Evolutionary conservation across 2,888 invertebrate genomes (phyloP).

Genomic region (Lithodes maja): DNA sequence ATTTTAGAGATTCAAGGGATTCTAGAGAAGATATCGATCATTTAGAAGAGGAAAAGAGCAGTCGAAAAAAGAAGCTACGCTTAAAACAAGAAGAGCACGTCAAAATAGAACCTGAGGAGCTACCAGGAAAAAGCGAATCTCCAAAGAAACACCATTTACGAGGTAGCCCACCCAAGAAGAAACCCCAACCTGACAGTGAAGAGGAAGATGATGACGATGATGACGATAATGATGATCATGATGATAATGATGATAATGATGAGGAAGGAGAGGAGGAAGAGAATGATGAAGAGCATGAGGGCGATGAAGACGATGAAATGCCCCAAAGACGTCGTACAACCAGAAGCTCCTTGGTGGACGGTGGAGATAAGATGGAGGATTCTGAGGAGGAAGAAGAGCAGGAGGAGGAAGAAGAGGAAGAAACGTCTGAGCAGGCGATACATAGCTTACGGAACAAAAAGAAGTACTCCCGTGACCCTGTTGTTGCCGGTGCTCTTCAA

Average conservation of each 20-base stretch:
- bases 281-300: slow-evolving; percentile 20
- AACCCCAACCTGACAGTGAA: slow-evolving; percentile 1
- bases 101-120: slow-evolving; percentile 9
- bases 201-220: slow-evolving; percentile 37
- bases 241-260: slow-evolving; percentile 22
- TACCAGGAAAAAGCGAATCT: neutral
- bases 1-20: neutral
- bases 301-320: slow-evolving; percentile 40
- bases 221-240: slow-evolving; percentile 28
- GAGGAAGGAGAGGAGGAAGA: slow-evolving; percentile 43
- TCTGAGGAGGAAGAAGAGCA: slow-evolving; percentile 51
- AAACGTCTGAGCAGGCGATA: neutral
- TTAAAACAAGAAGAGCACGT: slow-evolving; percentile 33
- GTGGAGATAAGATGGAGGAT: slow-evolving; percentile 60
- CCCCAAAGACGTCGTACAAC: slow-evolving; percentile 47
- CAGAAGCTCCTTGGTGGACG: slow-evolving; percentile 28
- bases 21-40: neutral
- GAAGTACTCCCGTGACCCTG: slow-evolving; percentile 28
- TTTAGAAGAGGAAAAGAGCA: neutral
- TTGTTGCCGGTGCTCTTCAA: slow-evolving; percentile 34
- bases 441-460: neutral
- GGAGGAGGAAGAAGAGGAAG: neutral
- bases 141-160: neutral
- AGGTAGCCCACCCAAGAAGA: neutral
- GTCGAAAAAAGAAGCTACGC: neutral